Conservation (phyloP, 2,113 vertebrate genomes). For the Rallus limicola region DNA sequence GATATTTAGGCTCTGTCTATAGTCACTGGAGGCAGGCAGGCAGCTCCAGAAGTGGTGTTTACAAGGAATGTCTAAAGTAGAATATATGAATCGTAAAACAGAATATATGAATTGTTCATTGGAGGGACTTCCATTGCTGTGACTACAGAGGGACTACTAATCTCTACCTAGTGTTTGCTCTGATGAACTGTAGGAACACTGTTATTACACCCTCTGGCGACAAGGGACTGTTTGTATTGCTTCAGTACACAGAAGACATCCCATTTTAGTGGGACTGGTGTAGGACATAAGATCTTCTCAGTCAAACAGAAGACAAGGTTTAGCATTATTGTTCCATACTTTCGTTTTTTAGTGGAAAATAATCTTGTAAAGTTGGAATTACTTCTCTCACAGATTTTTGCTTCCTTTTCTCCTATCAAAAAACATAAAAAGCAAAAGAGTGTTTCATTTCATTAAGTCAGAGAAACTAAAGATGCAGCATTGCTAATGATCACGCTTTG, state of each 20-base stretch:
- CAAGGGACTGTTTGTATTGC: background rate
- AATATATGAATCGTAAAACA: background rate
- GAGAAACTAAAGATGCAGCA: background rate
- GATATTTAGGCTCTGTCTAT: background rate
- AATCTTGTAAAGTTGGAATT: background rate
- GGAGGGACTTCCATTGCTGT: background rate
- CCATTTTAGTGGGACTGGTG: background rate
- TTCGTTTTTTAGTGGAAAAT: background rate
- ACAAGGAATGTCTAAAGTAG: background rate
- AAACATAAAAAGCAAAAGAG: background rate
- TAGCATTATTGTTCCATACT: background rate
- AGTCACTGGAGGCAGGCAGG: background rate
- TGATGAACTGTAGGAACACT: background rate
- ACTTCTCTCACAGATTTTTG: background rate
- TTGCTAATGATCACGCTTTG: background rate
- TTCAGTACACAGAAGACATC: background rate
- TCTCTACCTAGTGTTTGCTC: background rate
- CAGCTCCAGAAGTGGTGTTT: background rate
- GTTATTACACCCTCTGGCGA: background rate
- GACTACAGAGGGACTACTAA: background rate
- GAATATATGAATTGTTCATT: background rate
- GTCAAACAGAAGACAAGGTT: background rate
- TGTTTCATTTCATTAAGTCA: background rate
- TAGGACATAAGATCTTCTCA: background rate
- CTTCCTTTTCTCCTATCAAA: background rate